These are phyloP conservation scores for Leptopilina drosophilae DNA, from an alignment of 2,888 invertebrate species.

Conservation along the genomic window DNA sequence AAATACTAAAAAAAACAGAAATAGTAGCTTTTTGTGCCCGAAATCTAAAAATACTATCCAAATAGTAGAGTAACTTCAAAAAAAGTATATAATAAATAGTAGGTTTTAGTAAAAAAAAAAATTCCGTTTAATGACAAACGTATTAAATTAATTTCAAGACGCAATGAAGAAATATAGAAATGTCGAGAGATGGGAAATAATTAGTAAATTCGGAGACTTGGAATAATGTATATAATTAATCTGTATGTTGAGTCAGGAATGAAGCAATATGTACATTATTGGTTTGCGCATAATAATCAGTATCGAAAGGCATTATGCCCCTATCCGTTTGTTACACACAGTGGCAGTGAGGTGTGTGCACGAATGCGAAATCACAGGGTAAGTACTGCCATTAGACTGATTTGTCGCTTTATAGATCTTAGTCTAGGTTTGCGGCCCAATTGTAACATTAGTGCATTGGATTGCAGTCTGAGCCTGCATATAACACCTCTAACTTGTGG, in stretches of 20 bases:
- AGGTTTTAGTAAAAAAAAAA: too few species aligned
- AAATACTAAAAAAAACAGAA: too few species aligned
- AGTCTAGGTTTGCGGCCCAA: conserved; percentile 66
- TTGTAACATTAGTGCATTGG: conserved; percentile 59
- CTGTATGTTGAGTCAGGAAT: conserved; percentile 27
- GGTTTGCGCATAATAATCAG: conserved; percentile 33
- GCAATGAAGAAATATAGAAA: background rate
- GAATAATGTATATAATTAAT: background rate
- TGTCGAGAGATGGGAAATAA: background rate
- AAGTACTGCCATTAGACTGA: conserved; percentile 67
- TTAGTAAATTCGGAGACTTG: background rate
- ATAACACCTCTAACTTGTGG: conserved; percentile 35
- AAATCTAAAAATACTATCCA: too few species aligned
- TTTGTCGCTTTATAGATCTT: conserved; percentile 77
- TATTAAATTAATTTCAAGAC: too few species aligned
- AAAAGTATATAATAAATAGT: too few species aligned
- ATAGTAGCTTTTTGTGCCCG: too few species aligned
- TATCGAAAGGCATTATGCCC: conserved; percentile 45
- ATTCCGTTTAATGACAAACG: too few species aligned
- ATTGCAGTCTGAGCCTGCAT: conserved; percentile 43
- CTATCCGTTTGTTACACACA: conserved; percentile 29
- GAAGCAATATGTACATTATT: conserved; percentile 17
- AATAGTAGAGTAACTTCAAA: too few species aligned
- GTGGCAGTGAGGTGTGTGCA: conserved; percentile 19
- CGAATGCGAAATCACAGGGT: conserved; percentile 36